Conservation (phyloP, 2,113 vertebrate genomes). For the Sigmodon hispidus region DNA sequence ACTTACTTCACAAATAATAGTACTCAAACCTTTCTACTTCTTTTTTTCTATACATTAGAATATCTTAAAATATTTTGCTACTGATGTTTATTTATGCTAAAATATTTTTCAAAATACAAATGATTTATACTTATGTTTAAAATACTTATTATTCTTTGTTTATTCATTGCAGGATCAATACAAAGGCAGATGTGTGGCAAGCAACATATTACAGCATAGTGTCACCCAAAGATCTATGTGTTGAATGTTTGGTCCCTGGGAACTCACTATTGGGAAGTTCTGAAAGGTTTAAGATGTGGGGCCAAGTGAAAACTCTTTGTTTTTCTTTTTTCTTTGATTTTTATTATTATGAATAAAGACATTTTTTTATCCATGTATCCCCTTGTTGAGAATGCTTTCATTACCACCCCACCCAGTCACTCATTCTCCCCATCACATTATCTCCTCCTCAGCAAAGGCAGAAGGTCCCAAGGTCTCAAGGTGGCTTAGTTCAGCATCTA, state of each 20-base stretch:
- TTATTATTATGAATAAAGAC: no score
- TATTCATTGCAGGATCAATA: not conserved
- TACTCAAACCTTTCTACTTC: not conserved
- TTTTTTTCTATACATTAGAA: not conserved
- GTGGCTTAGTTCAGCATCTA: no score
- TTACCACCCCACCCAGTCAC: no score
- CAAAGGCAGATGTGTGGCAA: not conserved
- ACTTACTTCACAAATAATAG: not conserved
- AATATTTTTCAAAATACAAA: not conserved
- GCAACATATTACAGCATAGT: no score
- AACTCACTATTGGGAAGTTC: not conserved
- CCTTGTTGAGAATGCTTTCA: no score
- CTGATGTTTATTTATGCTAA: not conserved
- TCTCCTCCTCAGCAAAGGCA: no score
- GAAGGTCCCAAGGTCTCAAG: no score
- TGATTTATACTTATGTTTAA: not conserved
- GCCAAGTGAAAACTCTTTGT: no score
- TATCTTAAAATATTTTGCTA: not conserved
- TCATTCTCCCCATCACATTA: no score
- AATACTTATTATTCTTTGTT: not conserved
- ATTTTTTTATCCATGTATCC: no score
- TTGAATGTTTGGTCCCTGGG: not conserved
- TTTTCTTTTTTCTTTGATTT: no score
- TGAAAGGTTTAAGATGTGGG: not conserved
- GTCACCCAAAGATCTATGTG: not conserved